A percentile compares a stretch with the other conserved stretches of the same genome.
Evolutionary conservation across 2,113 vertebrate species (phyloP).

Genomic region (Rissa tridactyla): DNA sequence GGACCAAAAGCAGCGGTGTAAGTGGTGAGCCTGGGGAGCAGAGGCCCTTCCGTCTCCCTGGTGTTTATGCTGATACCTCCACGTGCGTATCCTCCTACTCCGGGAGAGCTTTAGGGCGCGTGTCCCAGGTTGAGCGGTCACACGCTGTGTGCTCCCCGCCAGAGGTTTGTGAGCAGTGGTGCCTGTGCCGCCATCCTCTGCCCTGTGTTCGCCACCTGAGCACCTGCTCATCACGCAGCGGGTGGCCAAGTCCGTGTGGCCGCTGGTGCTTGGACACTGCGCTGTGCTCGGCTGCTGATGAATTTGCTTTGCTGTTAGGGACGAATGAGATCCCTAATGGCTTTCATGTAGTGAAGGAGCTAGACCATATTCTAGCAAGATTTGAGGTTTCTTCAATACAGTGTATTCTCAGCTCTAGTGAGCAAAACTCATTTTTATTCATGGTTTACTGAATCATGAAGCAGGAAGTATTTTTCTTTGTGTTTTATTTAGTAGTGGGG

Average conservation of each 20-base stretch:
- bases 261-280: not conserved
- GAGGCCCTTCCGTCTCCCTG: rapidly evolving
- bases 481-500: not conserved
- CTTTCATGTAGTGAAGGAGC: not conserved
- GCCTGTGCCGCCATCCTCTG: not conserved
- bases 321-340: not conserved
- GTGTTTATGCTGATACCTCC: not conserved
- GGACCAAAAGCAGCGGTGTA: rapidly evolving
- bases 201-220: not conserved
- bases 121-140: rapidly evolving
- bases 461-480: not conserved
- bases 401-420: not conserved
- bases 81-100: not conserved
- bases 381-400: not conserved
- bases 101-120: not conserved
- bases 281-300: not conserved
- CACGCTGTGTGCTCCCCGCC: rapidly evolving
- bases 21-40: not conserved
- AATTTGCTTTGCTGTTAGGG: not conserved
- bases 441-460: not conserved
- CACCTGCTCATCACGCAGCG: not conserved
- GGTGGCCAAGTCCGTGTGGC: not conserved
- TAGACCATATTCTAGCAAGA: not conserved
- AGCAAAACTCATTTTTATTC: not conserved
- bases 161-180: not conserved